Conservation (phyloP, 2,888 invertebrate species). For the Galerucella pusilla region DNA sequence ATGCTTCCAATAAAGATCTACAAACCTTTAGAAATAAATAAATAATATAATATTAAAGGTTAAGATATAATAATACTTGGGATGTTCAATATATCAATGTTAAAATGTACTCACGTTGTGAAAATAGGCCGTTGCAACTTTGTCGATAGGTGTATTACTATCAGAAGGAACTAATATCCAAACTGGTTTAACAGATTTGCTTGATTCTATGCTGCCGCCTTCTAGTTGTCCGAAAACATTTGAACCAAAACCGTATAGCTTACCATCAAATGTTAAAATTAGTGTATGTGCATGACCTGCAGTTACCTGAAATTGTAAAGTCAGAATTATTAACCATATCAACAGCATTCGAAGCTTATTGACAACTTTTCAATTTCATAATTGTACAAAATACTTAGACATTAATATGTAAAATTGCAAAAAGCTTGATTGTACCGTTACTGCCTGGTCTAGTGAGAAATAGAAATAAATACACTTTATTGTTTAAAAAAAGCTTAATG, state of each 20-base stretch:
- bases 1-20: neutral
- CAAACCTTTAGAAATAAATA: too few relatives aligned
- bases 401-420: too few relatives aligned
- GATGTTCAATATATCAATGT: neutral
- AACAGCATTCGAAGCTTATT: too few relatives aligned
- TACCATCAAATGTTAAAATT: constrained; percentile 75
- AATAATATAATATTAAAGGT: too few relatives aligned
- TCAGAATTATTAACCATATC: too few relatives aligned
- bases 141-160: constrained; percentile 64
- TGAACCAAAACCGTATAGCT: constrained; percentile 77
- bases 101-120: constrained; percentile 73
- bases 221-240: constrained; percentile 86
- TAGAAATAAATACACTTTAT: too few relatives aligned
- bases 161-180: constrained; percentile 67
- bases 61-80: neutral
- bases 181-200: constrained; percentile 73
- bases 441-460: too few relatives aligned
- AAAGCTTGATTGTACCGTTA: too few relatives aligned
- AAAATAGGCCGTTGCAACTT: constrained; percentile 77
- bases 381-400: too few relatives aligned
- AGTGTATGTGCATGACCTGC: constrained; percentile 82
- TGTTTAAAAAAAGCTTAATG: too few relatives aligned
- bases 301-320: constrained; percentile 54
- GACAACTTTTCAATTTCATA: too few relatives aligned
- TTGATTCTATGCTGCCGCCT: constrained; percentile 61